Evolutionary conservation across 2,888 invertebrate genomes (phyloP).

Genomic region (Sinopyrophorus schimmeli): DNA sequence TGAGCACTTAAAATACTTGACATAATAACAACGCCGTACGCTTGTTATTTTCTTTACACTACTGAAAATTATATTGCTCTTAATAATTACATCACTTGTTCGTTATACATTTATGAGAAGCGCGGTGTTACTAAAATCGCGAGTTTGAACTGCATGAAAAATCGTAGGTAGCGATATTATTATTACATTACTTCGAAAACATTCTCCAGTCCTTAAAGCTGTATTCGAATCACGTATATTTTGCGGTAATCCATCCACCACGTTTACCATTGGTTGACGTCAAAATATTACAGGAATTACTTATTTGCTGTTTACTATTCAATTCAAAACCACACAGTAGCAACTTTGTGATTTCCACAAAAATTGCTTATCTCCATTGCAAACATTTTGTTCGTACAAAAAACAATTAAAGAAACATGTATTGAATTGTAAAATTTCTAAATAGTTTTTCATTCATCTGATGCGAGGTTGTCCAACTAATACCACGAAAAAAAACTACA

Average conservation of each 20-base stretch:
- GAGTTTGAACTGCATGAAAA: neutral
- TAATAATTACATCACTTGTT: neutral
- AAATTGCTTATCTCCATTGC: too few relatives aligned
- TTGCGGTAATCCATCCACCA: conserved; percentile 17
- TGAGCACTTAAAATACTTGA: neutral
- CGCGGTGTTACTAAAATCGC: neutral
- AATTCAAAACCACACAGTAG: too few relatives aligned
- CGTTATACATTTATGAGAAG: neutral
- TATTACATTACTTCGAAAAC: conserved; percentile 3
- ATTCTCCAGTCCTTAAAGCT: conserved; percentile 10
- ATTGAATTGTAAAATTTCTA: too few relatives aligned
- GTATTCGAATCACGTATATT: conserved; percentile 20
- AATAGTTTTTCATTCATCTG: too few relatives aligned
- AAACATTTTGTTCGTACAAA: too few relatives aligned
- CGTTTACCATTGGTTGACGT: conserved; percentile 23
- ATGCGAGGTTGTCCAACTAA: too few relatives aligned
- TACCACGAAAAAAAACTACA: too few relatives aligned
- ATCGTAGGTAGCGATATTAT: neutral
- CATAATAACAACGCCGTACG: neutral
- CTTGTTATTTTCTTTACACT: conserved; percentile 1
- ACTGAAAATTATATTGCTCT: neutral
- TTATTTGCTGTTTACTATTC: too few relatives aligned
- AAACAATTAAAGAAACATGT: too few relatives aligned
- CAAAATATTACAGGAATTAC: conserved; percentile 19
- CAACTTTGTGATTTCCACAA: too few relatives aligned